Percentiles rank a stretch among this genome's conserved stretches.
Conservation (phyloP, 2,888 invertebrate genomes). For the Steinernema carpocapsae region DNA sequence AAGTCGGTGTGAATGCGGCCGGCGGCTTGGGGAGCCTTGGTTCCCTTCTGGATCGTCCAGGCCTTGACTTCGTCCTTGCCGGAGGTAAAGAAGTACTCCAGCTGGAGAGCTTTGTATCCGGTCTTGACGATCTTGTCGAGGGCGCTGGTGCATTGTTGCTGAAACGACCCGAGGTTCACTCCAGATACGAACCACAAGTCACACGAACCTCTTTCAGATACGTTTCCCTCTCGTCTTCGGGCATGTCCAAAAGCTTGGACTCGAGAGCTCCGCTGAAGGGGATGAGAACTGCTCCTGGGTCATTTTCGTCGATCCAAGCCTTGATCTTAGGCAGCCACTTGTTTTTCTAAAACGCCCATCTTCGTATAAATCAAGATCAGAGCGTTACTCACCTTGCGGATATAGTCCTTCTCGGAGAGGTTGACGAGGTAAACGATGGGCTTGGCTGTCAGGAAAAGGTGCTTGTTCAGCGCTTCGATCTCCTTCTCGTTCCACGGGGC, state of each 20-base stretch:
- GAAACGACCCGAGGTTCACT: neutral
- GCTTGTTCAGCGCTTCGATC: constrained; percentile 77
- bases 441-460: constrained; percentile 93
- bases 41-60: constrained; percentile 98
- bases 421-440: constrained; percentile 96
- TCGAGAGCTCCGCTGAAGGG: constrained; percentile 95
- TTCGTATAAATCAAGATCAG: constrained; percentile 6
- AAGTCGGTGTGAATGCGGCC: constrained; percentile 99
- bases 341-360: constrained; percentile 58
- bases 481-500: constrained; percentile 71
- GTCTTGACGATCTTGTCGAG: constrained; percentile 83
- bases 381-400: constrained; percentile 77
- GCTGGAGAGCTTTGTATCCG: constrained; percentile 92
- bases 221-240: constrained; percentile 77
- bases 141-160: constrained; percentile 43
- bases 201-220: constrained; percentile 78
- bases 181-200: neutral
- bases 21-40: constrained; percentile 97
- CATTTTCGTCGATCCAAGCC: constrained; percentile 96
- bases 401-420: constrained; percentile 95
- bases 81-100: constrained; percentile 97
- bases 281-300: constrained; percentile 85
- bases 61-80: constrained; percentile 98
- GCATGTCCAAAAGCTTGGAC: constrained; percentile 83
- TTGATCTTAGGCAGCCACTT: constrained; percentile 86